Evolutionary conservation across 2,113 vertebrate species (phyloP), one percentile per base, ranked within the genome.

Genomic region (Macrotus californicus): DNA sequence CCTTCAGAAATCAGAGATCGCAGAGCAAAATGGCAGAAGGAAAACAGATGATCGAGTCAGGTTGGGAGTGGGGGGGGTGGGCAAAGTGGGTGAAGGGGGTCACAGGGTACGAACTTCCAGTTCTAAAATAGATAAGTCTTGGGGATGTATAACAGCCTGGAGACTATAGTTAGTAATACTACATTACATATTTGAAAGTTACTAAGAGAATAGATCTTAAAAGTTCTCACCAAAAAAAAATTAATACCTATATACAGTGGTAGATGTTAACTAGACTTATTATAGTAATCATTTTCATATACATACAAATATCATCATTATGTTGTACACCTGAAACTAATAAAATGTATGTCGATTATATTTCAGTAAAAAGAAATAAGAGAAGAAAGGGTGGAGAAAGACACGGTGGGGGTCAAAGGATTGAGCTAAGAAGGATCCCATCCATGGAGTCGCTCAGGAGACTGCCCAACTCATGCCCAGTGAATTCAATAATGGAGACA

Each of bases 21-120:
- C 26, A 76, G 59, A 92, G 87, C 7, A 89, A 92, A 96, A 94
- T 77, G 70, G 10, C 70, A 90, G 79, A 83, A 50, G 15, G 21
- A 87, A 70, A 59, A 92, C 24, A 84, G 50, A 83, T 81, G 50
- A 31, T 80, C 50, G 76, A 84, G 48, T 80, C 36, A 84, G n/a
- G 7, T 11, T 84, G 36, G 59, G 36, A 52, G 73, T 34, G 18
- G 54, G 14, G 54, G 14, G 41, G 46, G 7, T 84, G 41, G 34
- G 2, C 24, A 15, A 84, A 61, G 75, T 34, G 19, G 66, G 31
- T 10, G 16, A 82, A 26, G 15, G 15, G 7, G 6, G n/a, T 75
- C 26, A 92, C 64, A 92, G 64, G 29, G n/a, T 24, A 75, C 19
- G 84, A 73, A 52, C 56, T n/a, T 52, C n/a, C 22, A 43, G 29